A percentile compares a stretch with the other conserved stretches of the same genome.
phyloP scores from a whole-genome alignment of 2,888 invertebrate species.

The Fragum fragum region DNA sequence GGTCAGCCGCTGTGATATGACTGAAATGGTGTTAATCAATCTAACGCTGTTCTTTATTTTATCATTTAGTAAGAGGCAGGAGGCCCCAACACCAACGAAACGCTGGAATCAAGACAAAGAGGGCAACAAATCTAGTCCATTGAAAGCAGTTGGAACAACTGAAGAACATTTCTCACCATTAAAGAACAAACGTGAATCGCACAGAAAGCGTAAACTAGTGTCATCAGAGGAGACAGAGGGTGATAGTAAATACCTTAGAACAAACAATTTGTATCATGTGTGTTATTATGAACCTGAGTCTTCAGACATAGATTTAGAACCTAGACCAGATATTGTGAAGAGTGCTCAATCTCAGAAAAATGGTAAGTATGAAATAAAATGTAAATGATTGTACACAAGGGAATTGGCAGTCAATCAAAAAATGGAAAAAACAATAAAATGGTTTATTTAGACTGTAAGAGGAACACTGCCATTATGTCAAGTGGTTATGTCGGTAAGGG shows the following conservation, averaged over 20 bases:
- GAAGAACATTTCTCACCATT: neutral
- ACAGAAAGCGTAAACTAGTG: slow-evolving; percentile 58
- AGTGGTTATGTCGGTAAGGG: no score
- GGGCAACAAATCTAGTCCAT: slow-evolving; percentile 14
- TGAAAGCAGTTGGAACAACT: slow-evolving; percentile 24
- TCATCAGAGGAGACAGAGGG: slow-evolving; percentile 40
- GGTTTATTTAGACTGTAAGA: no score
- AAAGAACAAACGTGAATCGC: slow-evolving; percentile 45
- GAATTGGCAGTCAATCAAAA: no score
- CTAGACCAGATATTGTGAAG: slow-evolving; percentile 57
- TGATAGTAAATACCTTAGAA: slow-evolving; percentile 70
- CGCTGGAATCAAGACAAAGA: slow-evolving; percentile 21
- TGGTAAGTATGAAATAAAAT: slow-evolving; percentile 52
- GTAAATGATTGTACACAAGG: neutral
- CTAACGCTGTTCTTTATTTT: neutral
- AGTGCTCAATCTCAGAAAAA: slow-evolving; percentile 63
- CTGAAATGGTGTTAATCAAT: no score
- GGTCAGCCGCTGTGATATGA: no score
- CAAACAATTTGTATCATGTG: slow-evolving; percentile 77
- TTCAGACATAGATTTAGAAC: slow-evolving; percentile 66
- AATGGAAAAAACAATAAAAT: no score
- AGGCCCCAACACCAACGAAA: slow-evolving; percentile 14
- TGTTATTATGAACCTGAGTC: slow-evolving; percentile 72
- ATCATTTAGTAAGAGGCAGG: slow-evolving; percentile 11
- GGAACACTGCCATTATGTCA: no score